Conservation (phyloP, 2,113 vertebrate genomes). For the Leuciscus idus region DNA sequence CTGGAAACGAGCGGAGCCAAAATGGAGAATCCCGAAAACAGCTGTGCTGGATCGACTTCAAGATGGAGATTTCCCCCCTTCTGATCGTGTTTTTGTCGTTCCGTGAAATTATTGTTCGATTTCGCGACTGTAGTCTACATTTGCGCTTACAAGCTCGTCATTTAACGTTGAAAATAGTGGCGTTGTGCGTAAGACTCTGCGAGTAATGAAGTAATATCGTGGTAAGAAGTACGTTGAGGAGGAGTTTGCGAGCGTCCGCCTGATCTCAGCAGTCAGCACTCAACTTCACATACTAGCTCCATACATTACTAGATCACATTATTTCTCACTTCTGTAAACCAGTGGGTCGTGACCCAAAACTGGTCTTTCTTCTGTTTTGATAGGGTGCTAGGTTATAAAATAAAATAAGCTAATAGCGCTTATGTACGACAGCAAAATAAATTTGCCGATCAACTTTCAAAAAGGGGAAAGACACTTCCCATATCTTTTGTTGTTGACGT, state of each 20-base stretch:
- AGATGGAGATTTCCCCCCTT: conserved; percentile 64
- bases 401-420: not conserved
- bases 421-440: not conserved
- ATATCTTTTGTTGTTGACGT: conserved; percentile 30
- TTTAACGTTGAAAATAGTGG: too few relatives aligned
- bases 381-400: too few relatives aligned
- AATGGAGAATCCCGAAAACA: conserved; percentile 68
- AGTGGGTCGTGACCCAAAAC: not conserved
- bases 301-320: not conserved
- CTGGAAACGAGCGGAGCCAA: conserved; percentile 59
- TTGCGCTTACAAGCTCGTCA: not conserved
- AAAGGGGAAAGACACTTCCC: conserved; percentile 15
- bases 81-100: not conserved
- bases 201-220: conserved; percentile 32
- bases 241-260: conserved; percentile 37
- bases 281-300: conserved; percentile 6
- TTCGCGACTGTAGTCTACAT: not conserved
- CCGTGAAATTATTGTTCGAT: not conserved
- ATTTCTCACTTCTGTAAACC: not conserved
- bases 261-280: conserved; percentile 18
- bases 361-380: not conserved
- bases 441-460: conserved; percentile 1
- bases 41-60: conserved; percentile 64
- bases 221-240: conserved; percentile 17
- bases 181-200: not conserved